phyloP scores from a whole-genome alignment of 2,797 vertebrate species.

The Chelon auratus region DNA sequence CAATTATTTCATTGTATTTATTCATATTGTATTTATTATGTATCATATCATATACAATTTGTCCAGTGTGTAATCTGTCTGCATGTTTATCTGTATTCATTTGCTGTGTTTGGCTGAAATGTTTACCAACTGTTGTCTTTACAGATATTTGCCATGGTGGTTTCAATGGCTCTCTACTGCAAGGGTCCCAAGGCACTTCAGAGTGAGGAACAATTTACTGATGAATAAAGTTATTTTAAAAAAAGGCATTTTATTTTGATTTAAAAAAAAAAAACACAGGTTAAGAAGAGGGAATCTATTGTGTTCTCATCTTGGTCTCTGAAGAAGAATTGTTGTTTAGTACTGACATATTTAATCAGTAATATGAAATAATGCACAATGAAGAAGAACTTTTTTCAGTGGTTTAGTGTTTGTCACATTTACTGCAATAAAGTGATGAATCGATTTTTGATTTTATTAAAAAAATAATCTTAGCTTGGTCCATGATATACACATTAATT shows the following conservation, averaged over 20 bases:
- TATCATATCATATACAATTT: too few relatives aligned
- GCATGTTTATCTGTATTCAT: too few relatives aligned
- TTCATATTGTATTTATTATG: too few relatives aligned
- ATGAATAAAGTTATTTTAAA: background rate
- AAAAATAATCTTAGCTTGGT: too few relatives aligned
- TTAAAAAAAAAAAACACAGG: conserved; percentile 3
- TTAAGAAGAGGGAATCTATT: conserved; percentile 13
- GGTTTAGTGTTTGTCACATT: conserved; percentile 19
- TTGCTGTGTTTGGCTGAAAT: background rate
- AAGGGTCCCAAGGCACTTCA: too few relatives aligned
- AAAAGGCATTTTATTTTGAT: background rate
- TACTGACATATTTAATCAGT: conserved; percentile 35
- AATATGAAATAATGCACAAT: conserved; percentile 10
- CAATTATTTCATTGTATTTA: too few relatives aligned
- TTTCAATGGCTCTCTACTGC: too few relatives aligned
- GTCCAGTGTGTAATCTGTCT: too few relatives aligned
- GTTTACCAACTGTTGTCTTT: too few relatives aligned
- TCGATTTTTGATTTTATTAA: conserved; percentile 27
- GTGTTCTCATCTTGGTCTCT: conserved; percentile 59
- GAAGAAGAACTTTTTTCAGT: conserved; percentile 5
- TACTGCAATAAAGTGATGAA: conserved; percentile 2
- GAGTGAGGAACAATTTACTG: too few relatives aligned
- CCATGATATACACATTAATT: too few relatives aligned
- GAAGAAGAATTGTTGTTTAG: background rate
- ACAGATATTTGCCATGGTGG: too few relatives aligned